Conservation (phyloP, 2,797 vertebrate species). For the Alectoris magna region DNA sequence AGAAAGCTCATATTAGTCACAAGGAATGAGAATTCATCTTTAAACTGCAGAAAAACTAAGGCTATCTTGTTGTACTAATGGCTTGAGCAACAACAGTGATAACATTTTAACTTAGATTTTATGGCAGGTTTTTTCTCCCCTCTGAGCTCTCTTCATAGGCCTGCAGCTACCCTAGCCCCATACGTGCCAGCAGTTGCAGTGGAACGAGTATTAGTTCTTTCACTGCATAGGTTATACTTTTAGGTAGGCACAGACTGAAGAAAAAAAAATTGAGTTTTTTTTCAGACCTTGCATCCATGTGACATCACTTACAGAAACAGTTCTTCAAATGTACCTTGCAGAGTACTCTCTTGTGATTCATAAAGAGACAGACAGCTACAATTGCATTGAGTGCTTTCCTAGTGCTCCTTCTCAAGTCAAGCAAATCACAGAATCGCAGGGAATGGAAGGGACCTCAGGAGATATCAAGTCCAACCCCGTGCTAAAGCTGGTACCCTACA, state of each 20-base stretch:
- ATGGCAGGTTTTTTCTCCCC: neutral
- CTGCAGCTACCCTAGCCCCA: neutral
- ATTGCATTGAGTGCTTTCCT: neutral
- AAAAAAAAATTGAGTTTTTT: neutral
- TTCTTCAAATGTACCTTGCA: neutral
- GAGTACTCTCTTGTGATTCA: neutral
- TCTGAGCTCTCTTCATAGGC: neutral
- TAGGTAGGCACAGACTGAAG: neutral
- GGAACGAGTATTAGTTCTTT: neutral
- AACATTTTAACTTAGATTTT: neutral
- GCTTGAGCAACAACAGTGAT: neutral
- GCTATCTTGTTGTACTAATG: neutral
- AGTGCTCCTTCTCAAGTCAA: neutral
- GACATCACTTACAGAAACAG: neutral
- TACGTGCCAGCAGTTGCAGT: neutral
- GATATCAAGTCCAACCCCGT: no score
- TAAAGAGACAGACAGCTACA: neutral
- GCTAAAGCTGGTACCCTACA: no score
- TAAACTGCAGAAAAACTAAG: neutral
- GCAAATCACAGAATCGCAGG: neutral
- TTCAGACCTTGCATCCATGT: neutral
- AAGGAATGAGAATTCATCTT: neutral
- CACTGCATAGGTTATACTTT: neutral
- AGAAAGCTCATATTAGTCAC: neutral
- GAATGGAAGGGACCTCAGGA: no score